Conservation (phyloP, 2,113 vertebrate species). For the Drymodes brunneopygia region DNA sequence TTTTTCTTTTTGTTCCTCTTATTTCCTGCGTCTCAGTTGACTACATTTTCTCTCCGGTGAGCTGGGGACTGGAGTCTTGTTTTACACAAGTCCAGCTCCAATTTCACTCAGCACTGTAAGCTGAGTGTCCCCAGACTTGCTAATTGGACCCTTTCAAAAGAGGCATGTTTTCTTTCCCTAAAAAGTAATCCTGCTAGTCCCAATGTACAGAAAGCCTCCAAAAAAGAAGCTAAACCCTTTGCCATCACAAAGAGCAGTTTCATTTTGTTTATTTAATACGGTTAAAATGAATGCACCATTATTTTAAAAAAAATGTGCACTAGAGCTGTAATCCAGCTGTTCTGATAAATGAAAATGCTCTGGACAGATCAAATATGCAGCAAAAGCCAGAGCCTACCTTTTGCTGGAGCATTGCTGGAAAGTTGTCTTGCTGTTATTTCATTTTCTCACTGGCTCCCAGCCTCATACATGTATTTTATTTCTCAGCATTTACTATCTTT, state of each 20-base stretch:
- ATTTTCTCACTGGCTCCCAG: not conserved
- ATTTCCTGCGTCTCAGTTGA: conserved; percentile 17
- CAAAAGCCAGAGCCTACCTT: not conserved
- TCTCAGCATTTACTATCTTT: not conserved
- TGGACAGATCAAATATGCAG: not conserved
- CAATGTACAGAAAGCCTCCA: not conserved
- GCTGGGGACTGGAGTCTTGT: not conserved
- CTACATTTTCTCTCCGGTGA: not conserved
- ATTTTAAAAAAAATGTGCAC: not conserved
- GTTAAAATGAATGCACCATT: not conserved
- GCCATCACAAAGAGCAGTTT: not conserved
- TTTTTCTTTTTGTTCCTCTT: not conserved
- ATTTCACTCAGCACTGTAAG: conserved; percentile 16
- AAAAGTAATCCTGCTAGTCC: not conserved
- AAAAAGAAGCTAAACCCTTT: not conserved
- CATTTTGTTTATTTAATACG: not conserved
- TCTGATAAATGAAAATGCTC: not conserved
- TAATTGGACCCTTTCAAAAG: conserved; percentile 2
- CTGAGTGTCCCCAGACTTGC: not conserved
- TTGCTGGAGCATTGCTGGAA: not conserved
- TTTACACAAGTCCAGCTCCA: not conserved
- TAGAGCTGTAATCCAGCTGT: not conserved
- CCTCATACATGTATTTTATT: not conserved
- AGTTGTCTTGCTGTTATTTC: not conserved
- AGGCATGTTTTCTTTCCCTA: not conserved